A percentile compares a stretch with the other conserved stretches of the same genome.
Evolutionary conservation across 2,888 invertebrate genomes (phyloP).

Genomic region (Leucania comma): DNA sequence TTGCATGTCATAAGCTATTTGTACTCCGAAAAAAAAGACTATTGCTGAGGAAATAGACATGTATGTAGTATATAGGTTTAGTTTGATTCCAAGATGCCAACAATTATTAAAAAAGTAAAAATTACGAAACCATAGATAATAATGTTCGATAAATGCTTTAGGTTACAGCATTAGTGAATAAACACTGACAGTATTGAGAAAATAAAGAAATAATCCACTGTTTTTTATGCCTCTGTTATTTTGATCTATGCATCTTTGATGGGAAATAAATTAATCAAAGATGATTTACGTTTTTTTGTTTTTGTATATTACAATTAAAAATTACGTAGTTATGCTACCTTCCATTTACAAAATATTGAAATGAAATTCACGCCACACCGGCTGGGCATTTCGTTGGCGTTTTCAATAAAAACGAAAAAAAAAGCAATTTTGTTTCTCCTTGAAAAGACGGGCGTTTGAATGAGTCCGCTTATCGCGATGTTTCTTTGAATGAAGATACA

Average conservation of each 20-base stretch:
- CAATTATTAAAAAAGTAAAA: no score
- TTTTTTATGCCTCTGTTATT: background rate
- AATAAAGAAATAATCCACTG: no score
- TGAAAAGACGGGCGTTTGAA: slow-evolving; percentile 56
- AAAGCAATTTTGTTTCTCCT: slow-evolving; percentile 54
- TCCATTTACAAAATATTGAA: slow-evolving; percentile 19
- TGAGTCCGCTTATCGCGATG: slow-evolving; percentile 65
- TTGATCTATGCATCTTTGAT: no score
- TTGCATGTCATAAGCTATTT: no score
- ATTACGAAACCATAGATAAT: no score
- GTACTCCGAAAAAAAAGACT: no score
- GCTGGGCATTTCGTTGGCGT: slow-evolving; percentile 29
- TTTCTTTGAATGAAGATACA: slow-evolving; percentile 64
- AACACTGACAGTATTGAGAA: no score
- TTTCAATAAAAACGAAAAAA: slow-evolving; percentile 63
- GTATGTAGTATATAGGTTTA: no score
- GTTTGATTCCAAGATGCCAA: no score
- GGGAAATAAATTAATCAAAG: background rate
- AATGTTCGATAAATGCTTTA: no score
- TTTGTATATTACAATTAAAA: background rate
- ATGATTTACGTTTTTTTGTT: background rate
- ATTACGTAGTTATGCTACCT: background rate
- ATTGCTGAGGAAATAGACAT: no score
- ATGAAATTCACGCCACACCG: slow-evolving; percentile 33
- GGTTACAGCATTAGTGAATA: no score